Evolutionary conservation across 1,140 invertebrate genomes (phyloP), one percentile per base, ranked within the genome.

Genomic region (Aradophagus sp.): DNA sequence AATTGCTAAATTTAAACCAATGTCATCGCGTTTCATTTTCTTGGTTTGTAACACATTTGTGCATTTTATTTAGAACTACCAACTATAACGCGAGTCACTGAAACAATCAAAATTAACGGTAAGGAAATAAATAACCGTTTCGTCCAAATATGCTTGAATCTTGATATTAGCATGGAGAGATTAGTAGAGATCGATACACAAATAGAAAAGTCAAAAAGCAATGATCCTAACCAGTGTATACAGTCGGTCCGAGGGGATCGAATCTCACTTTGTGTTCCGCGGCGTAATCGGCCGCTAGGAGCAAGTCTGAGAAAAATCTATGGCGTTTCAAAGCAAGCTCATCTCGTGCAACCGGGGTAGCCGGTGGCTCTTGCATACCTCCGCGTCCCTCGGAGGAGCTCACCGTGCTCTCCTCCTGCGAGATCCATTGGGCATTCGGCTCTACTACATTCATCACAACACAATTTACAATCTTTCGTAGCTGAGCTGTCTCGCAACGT

Each of bases 181-280:
- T 38, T 20, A 17, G 26, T 35, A 45, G 29, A 58, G 31, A 29
- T 19, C 38, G 31, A 31, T 13, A 59, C 36, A 67, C 34, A 67
- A 45, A 59, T 59, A 67, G 47, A 68, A 55, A 61, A 32, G 34
- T 35, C 32, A 59, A 53, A 53, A 68, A 53, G 63, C 47, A 59
- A 68, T 61, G 67, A 63, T 79, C 84, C 84, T 86, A 84, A 86
- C 87, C 85, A 80, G 89, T 84, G 71, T 90, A 89, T 65, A 91
- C 87, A 58, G 88, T 86, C 15, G 92, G 90, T 76, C 90, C 90
- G 14, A 91, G 84, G 10, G 91, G 90, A 81, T 92, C 90, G 82
- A 92, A 93, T 50, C 90, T 87, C 62, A 92, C 91, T 76, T 89
- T 89, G 81, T 93, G 91, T 77, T 91, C 90, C n/a, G 89, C 87